A percentile compares a stretch with the other conserved stretches of the same genome.
Evolutionary conservation across 2,797 vertebrate species (phyloP).

Genomic region (Hippopotamyrus pictus): DNA sequence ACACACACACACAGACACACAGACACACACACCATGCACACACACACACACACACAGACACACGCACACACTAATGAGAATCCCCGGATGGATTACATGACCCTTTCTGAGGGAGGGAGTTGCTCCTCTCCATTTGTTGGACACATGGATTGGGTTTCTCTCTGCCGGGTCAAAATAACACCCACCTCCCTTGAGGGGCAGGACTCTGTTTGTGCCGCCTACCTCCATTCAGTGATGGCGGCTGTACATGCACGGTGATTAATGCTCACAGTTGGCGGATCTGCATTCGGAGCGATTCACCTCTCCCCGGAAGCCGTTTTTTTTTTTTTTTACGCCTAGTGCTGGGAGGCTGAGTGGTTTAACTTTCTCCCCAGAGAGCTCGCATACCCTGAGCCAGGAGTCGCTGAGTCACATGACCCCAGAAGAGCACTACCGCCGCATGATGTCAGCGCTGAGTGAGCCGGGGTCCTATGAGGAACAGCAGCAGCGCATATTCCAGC

Average conservation of each 20-base stretch:
- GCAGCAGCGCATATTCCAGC: constrained; percentile 87
- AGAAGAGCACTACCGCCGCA: constrained; percentile 89
- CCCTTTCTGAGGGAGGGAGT: neutral
- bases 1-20: neutral
- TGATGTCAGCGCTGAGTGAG: constrained; percentile 88
- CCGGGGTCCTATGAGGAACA: constrained; percentile 85
- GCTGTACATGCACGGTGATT: neutral
- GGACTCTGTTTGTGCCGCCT: neutral
- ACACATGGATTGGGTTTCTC: neutral
- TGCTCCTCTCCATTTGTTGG: neutral
- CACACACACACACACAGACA: neutral
- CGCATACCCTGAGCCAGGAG: constrained; percentile 76
- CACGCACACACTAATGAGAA: neutral
- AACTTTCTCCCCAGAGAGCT: constrained; percentile 65
- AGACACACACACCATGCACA: neutral
- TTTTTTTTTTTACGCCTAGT: neutral
- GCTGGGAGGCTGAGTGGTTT: neutral
- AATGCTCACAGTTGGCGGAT: neutral
- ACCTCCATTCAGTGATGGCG: neutral
- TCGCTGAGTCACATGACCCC: constrained; percentile 84
- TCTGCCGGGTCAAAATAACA: neutral
- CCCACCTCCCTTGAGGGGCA: neutral
- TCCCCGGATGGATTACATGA: neutral
- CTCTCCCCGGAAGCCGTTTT: neutral
- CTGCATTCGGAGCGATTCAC: neutral